phyloP scores from a whole-genome alignment of 2,113 vertebrate species.

The Trachemys scripta region DNA sequence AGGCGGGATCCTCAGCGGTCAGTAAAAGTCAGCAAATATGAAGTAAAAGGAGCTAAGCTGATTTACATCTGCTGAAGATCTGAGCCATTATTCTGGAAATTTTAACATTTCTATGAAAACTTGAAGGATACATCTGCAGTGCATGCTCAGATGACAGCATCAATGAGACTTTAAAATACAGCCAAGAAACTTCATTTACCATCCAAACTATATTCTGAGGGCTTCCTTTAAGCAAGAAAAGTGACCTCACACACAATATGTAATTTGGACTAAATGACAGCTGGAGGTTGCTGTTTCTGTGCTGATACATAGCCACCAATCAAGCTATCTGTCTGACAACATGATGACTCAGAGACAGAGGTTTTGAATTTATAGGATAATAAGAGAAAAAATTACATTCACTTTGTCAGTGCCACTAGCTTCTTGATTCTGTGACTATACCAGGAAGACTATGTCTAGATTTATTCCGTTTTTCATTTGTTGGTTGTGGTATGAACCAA shows the following conservation, averaged over 20 bases:
- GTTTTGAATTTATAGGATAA: neutral
- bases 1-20: neutral
- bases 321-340: neutral
- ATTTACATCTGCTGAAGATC: neutral
- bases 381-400: neutral
- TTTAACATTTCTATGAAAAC: neutral
- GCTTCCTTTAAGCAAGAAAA: neutral
- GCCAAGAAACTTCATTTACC: neutral
- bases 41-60: neutral
- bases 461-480: neutral
- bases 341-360: neutral
- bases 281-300: conserved; percentile 51
- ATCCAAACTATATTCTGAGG: neutral
- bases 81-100: neutral
- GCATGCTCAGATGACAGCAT: neutral
- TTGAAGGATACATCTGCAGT: neutral
- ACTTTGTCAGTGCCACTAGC: neutral
- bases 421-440: neutral
- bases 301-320: conserved; percentile 2
- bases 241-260: neutral
- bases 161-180: neutral
- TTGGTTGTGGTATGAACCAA: neutral
- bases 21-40: neutral
- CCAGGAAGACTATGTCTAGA: neutral
- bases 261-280: conserved; percentile 20